A percentile compares a stretch with the other conserved stretches of the same genome.
Conservation (phyloP, 2,113 vertebrate species). For the Crotalus helleri region DNA sequence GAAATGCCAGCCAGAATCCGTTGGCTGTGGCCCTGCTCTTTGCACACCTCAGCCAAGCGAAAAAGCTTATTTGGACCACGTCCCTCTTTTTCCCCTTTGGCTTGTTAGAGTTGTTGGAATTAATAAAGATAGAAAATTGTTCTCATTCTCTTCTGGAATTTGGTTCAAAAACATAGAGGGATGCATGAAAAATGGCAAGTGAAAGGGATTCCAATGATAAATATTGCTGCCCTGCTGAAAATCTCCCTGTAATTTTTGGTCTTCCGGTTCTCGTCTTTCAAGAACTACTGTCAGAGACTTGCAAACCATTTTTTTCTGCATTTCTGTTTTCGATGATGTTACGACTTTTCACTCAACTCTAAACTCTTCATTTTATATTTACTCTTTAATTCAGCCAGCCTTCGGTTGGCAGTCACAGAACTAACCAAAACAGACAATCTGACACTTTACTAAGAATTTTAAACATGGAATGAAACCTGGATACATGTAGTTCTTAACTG, state of each 20-base stretch:
- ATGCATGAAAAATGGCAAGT: neutral
- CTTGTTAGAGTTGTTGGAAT: constrained; percentile 32
- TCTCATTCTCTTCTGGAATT: neutral
- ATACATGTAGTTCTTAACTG: constrained; percentile 13
- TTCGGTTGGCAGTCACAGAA: constrained; percentile 52
- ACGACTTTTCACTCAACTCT: constrained; percentile 49
- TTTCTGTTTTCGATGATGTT: constrained; percentile 53
- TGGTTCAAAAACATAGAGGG: neutral
- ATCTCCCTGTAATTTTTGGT: neutral
- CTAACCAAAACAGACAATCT: constrained; percentile 36
- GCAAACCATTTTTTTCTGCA: constrained; percentile 43
- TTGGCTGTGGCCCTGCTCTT: constrained; percentile 30
- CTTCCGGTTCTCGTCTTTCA: neutral
- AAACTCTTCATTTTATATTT: constrained; percentile 10
- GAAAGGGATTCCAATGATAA: neutral
- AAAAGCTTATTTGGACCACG: constrained; percentile 44
- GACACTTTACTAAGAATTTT: constrained; percentile 60
- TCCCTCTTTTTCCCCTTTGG: constrained; percentile 3
- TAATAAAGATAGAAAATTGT: neutral
- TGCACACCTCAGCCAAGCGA: constrained; percentile 41
- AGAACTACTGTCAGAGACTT: constrained; percentile 20
- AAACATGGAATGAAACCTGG: constrained; percentile 62
- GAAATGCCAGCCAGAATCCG: constrained; percentile 37
- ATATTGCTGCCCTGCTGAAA: neutral
- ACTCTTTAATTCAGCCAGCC: constrained; percentile 56